Conservation (phyloP, 2,888 invertebrate species). For the Amiota communis region DNA sequence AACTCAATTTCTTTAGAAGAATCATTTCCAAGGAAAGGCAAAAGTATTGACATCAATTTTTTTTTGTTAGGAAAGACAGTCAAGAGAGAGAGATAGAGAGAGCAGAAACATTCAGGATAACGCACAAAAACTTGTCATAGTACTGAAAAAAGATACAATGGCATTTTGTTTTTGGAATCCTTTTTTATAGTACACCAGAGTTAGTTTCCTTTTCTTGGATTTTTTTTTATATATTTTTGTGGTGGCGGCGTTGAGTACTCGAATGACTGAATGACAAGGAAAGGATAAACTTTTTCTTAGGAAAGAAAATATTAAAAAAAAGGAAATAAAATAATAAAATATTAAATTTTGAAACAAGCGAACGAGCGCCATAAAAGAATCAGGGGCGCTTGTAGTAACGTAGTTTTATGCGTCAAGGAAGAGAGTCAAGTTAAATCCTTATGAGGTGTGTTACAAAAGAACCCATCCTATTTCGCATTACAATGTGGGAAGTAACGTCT, state of each 20-base stretch:
- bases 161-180: not conserved
- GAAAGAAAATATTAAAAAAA: not conserved
- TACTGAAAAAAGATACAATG: slow-evolving; percentile 1
- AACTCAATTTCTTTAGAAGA: slow-evolving; percentile 52
- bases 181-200: too few relatives aligned
- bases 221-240: not conserved
- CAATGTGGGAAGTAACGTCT: too few relatives aligned
- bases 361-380: not conserved
- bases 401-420: slow-evolving; percentile 3
- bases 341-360: slow-evolving; percentile 11
- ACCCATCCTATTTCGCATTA: too few relatives aligned
- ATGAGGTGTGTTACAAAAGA: too few relatives aligned
- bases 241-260: not conserved
- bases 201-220: not conserved
- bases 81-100: not conserved
- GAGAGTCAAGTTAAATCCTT: too few relatives aligned
- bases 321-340: not conserved
- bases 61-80: not conserved
- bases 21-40: slow-evolving; percentile 36
- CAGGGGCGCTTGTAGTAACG: not conserved
- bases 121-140: slow-evolving; percentile 3
- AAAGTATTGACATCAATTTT: slow-evolving; percentile 43
- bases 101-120: not conserved
- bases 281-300: slow-evolving; percentile 4
- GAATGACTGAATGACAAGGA: not conserved